Conservation (phyloP, 2,113 vertebrate genomes). For the Nesogale talazaci region DNA sequence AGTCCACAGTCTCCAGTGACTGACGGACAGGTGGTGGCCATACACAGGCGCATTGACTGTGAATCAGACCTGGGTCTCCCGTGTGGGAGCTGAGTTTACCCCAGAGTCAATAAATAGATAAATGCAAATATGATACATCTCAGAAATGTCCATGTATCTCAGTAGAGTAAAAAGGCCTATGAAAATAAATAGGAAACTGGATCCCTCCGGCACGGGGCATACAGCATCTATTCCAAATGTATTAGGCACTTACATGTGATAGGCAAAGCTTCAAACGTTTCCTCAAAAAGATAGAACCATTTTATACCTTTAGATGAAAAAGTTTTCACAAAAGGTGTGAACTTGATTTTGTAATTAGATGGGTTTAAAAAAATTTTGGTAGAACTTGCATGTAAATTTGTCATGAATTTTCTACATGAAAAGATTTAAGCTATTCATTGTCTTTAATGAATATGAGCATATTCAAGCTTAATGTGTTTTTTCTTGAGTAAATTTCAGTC, state of each 20-base stretch:
- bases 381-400: neutral
- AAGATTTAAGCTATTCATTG: neutral
- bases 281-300: neutral
- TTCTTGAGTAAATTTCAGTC: neutral
- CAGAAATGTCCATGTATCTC: neutral
- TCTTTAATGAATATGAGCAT: neutral
- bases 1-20: neutral
- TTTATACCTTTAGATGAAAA: neutral
- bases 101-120: neutral
- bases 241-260: neutral
- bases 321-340: neutral
- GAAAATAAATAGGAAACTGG: neutral
- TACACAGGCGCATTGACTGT: neutral
- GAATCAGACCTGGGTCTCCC: neutral
- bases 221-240: slow-evolving; percentile 4
- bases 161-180: neutral
- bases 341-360: neutral
- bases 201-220: neutral
- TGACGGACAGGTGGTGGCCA: neutral
- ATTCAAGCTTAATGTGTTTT: neutral
- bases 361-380: neutral
- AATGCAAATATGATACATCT: neutral
- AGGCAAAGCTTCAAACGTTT: neutral
- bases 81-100: neutral
- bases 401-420: neutral